These are phyloP conservation scores for Calonectris borealis DNA, from an alignment of 2,113 vertebrate genomes.

Conservation along the genomic window DNA sequence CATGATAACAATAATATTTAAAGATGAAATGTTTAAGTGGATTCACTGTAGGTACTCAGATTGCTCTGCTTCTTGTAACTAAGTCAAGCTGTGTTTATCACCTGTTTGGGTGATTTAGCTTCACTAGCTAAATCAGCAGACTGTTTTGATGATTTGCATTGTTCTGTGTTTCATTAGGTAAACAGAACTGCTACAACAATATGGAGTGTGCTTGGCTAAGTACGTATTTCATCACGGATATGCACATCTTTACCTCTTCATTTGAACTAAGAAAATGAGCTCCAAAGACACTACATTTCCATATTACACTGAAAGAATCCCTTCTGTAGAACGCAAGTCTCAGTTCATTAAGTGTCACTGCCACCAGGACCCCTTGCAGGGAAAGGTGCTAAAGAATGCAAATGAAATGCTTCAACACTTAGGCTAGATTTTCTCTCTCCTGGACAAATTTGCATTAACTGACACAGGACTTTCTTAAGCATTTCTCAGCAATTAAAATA, in stretches of 20 bases:
- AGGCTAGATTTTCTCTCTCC: not conserved
- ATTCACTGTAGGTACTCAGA: not conserved
- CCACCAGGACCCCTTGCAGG: not conserved
- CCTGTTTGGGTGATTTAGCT: not conserved
- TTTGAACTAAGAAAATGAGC: not conserved
- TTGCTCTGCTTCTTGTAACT: not conserved
- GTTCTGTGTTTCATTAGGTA: not conserved
- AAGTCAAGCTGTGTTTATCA: constrained; percentile 2
- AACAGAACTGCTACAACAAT: not conserved
- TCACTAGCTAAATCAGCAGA: not conserved
- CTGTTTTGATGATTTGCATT: not conserved
- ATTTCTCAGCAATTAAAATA: not conserved
- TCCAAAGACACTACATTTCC: not conserved
- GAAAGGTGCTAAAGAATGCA: not conserved
- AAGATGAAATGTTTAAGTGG: not conserved
- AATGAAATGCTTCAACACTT: not conserved
- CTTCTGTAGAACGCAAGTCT: not conserved
- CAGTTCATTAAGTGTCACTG: not conserved
- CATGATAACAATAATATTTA: not conserved
- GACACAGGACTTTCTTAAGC: not conserved
- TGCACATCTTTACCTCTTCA: not conserved
- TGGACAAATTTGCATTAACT: not conserved
- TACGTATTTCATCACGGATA: not conserved
- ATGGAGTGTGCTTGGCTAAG: not conserved
- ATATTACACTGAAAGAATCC: not conserved